Conservation (phyloP, 2,797 vertebrate genomes). For the Alexandromys oeconomus region DNA sequence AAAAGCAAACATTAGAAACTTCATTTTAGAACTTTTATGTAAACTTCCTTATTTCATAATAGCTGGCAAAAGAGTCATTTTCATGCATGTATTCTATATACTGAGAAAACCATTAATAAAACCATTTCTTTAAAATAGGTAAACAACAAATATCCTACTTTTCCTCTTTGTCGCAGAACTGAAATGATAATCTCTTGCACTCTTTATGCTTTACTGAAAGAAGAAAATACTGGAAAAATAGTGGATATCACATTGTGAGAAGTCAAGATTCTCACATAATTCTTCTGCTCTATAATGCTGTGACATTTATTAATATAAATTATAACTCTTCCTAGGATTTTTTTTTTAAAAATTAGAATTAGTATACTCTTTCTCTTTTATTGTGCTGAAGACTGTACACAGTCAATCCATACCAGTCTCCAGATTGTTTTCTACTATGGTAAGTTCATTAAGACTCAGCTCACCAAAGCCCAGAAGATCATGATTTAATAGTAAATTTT, state of each 20-base stretch:
- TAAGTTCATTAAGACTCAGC: background rate
- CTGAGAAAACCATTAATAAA: background rate
- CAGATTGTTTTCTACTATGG: background rate
- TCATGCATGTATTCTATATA: background rate
- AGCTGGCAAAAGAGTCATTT: background rate
- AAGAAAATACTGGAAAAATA: background rate
- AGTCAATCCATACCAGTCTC: rapidly evolving
- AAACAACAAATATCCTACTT: background rate
- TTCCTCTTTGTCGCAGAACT: background rate
- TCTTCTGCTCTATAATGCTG: background rate
- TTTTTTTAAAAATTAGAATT: background rate
- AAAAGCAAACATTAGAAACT: background rate
- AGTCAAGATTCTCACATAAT: background rate
- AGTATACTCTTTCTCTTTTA: background rate
- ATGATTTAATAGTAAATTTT: background rate
- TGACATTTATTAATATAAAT: background rate
- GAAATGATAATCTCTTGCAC: background rate
- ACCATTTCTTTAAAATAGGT: background rate
- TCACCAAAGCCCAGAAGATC: background rate
- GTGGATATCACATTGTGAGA: background rate
- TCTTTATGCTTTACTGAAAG: background rate
- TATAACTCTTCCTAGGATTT: background rate
- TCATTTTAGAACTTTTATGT: conserved; percentile 40
- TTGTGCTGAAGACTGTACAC: background rate
- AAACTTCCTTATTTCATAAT: background rate